Conservation (phyloP, 2,888 invertebrate species). For the Aromia moschata region DNA sequence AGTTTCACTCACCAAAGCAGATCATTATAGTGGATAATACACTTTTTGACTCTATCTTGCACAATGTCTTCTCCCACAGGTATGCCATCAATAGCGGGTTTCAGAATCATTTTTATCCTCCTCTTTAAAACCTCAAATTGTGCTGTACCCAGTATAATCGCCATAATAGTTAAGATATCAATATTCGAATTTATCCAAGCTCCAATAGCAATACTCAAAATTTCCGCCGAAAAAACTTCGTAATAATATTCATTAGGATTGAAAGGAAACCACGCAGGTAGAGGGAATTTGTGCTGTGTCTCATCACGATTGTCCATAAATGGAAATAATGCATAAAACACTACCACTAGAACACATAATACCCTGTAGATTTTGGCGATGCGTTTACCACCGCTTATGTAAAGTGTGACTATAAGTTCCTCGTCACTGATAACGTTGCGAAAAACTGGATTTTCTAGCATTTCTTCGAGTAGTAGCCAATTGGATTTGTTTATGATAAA, state of each 20-base stretch:
- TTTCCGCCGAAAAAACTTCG: conserved; percentile 28
- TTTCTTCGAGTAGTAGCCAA: conserved; percentile 25
- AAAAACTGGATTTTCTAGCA: conserved; percentile 30
- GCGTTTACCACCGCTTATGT: conserved; percentile 25
- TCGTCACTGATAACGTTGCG: conserved; percentile 26
- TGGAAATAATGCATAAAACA: conserved; percentile 38
- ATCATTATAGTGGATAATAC: conserved; percentile 20
- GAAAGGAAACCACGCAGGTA: conserved; percentile 38
- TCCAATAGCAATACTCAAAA: conserved; percentile 29
- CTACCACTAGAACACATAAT: conserved; percentile 22
- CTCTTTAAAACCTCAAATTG: conserved; percentile 29
- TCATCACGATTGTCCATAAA: conserved; percentile 23
- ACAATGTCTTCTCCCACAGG: background rate
- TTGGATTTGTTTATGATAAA: conserved; percentile 25
- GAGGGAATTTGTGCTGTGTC: conserved; percentile 32
- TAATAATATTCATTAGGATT: conserved; percentile 40
- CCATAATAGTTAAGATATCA: conserved; percentile 36
- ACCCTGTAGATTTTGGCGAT: conserved; percentile 28
- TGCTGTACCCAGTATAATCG: conserved; percentile 26
- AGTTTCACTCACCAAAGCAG: conserved; percentile 12
- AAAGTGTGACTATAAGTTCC: conserved; percentile 22
- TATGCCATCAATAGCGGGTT: background rate
- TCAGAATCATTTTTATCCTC: conserved; percentile 9
- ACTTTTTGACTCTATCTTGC: conserved; percentile 18
- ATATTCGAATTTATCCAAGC: conserved; percentile 38